Evolutionary conservation across 1,140 invertebrate genomes (phyloP), one percentile per base, ranked within the genome.

Genomic region (Leucophenga varia): DNA sequence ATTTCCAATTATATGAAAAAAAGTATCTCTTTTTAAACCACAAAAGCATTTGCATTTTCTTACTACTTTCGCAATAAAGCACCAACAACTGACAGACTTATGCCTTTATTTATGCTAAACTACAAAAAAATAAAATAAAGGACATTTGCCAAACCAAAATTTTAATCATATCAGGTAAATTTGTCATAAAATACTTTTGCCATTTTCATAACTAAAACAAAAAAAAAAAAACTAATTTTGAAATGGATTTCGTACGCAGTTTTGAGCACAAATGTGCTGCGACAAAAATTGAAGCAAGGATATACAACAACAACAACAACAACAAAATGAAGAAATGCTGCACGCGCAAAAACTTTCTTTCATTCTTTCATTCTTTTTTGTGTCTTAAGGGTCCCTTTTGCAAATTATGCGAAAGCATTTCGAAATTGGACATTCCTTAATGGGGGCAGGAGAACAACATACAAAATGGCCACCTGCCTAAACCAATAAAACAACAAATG

Each of bases 351-450:
- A 43, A 44, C 56, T 54, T 52, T 42, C 28, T 52, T 46, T 39
- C 44, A 37, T 43, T 22, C 13, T 30, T 6, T 21, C 35, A 18
- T 36, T 38, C 32, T 38, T 22, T 8, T 30, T 8, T 30, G 7
- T 35, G 25, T 36, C 42, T 39, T 51, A 40, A 32, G 28, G 34
- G 18, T 32, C 38, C 49, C 51, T 60, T 52, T 42, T 64, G 67
- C 67, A 72, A 72, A 72, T 72, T 72, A 72, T 72, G 67, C 68
- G 67, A 72, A 72, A 61, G 60, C 64, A 72, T 72, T 72, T 72
- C 55, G 54, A 60, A 72, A 71, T 72, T 71, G 69, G 71, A 68
- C 64, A 68, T 68, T 64, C 64, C 64, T 59, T 51, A 22, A 42
- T 46, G 46, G 20, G 30, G 21, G 34, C 43, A 43, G 20, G 25